These are phyloP conservation scores for Enoplosus armatus DNA, from an alignment of 2,797 vertebrate genomes.

Conservation along the genomic window DNA sequence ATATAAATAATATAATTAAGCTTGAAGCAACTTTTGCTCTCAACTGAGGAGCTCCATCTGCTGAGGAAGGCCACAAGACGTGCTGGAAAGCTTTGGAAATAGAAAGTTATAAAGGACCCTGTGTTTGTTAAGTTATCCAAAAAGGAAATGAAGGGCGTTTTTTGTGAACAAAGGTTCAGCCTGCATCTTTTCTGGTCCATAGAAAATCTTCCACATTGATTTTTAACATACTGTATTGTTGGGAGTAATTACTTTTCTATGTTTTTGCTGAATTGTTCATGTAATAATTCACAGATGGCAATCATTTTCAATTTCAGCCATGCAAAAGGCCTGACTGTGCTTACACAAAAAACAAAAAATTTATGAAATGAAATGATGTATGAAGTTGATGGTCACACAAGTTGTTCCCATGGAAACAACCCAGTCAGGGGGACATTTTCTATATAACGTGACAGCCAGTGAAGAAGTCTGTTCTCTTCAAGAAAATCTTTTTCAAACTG, in stretches of 20 bases:
- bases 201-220: no score
- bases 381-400: slow-evolving; percentile 12
- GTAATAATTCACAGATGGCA: not conserved
- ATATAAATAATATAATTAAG: not conserved
- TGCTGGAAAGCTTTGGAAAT: not conserved
- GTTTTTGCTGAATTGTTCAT: not conserved
- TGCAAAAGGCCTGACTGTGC: not conserved
- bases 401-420: slow-evolving; percentile 52
- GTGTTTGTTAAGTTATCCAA: not conserved
- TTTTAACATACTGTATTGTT: not conserved
- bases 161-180: no score
- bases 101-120: not conserved
- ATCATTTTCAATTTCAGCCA: not conserved
- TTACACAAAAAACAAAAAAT: not conserved
- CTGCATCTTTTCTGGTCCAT: no score
- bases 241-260: not conserved
- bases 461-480: no score
- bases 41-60: not conserved
- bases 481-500: slow-evolving; percentile 23
- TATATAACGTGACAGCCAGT: slow-evolving; percentile 30
- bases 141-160: no score
- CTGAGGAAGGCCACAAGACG: not conserved
- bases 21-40: not conserved
- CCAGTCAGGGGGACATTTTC: slow-evolving; percentile 18
- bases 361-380: slow-evolving; percentile 7